These are phyloP conservation scores for Aphaenogaster floridana DNA, from an alignment of 1,140 invertebrate species.

Conservation along the genomic window DNA sequence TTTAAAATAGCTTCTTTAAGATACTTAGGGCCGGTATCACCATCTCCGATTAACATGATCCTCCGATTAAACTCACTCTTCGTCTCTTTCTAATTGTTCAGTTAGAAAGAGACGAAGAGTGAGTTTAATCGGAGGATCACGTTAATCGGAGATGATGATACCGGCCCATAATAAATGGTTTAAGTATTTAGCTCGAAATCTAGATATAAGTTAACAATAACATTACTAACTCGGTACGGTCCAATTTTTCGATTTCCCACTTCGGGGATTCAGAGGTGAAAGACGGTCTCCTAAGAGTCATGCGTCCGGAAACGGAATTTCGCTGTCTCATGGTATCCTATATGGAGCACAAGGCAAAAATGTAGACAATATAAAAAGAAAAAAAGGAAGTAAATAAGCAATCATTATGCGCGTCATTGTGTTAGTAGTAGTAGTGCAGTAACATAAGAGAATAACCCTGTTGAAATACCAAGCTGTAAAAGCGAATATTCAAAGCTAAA, in stretches of 20 bases:
- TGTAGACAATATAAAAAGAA: conserved; percentile 59
- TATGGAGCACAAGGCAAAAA: conserved; percentile 23
- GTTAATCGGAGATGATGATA: no score
- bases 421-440: conserved; percentile 41
- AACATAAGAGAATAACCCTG: not conserved
- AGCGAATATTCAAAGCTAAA: conserved; percentile 28
- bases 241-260: conserved; percentile 80
- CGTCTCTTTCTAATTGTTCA: no score
- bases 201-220: conserved; percentile 60
- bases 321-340: conserved; percentile 79
- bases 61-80: no score
- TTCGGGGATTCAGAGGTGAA: conserved; percentile 80
- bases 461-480: conserved; percentile 10
- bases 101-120: no score
- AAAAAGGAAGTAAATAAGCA: not conserved
- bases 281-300: conserved; percentile 82
- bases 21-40: not conserved
- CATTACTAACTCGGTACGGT: conserved; percentile 82
- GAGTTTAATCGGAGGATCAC: no score
- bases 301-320: conserved; percentile 83
- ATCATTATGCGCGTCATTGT: not conserved
- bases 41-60: no score
- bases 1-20: not conserved
- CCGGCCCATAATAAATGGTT: not conserved
- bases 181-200: not conserved